Conservation (phyloP, 1,140 invertebrate species). For the Drosophila orena region DNA sequence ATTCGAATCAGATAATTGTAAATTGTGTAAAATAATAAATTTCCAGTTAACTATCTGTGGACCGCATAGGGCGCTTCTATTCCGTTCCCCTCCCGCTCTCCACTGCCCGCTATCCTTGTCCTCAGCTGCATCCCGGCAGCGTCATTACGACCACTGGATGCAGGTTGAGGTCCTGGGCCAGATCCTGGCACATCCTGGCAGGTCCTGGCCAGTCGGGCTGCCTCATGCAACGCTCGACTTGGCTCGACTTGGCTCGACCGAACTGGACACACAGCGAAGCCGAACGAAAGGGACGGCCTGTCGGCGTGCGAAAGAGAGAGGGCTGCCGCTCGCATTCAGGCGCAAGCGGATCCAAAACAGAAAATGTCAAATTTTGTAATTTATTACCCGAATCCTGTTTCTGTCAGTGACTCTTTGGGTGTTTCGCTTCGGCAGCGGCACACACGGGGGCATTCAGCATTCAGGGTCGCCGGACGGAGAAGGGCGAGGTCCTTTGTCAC, state of each 20-base stretch:
- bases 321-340: conserved; percentile 53
- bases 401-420: conserved; percentile 82
- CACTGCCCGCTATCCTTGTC: conserved; percentile 12
- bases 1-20: conserved; percentile 84
- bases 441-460: conserved; percentile 32
- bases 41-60: conserved; percentile 79
- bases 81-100: conserved; percentile 6
- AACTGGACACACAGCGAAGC: conserved; percentile 50
- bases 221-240: conserved; percentile 51
- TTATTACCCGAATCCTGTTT: conserved; percentile 85
- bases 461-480: conserved; percentile 3
- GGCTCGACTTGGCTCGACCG: conserved; percentile 35
- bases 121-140: conserved; percentile 24
- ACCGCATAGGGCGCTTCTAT: conserved; percentile 77
- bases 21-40: conserved; percentile 84
- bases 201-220: conserved; percentile 36
- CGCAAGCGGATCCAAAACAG: conserved; percentile 84
- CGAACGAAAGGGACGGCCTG: conserved; percentile 31
- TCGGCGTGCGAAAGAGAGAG: conserved; percentile 16
- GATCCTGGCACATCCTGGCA: no score
- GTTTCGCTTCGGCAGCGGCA: conserved; percentile 57
- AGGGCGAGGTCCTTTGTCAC: conserved; percentile 71
- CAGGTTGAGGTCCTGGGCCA: conserved; percentile 55
- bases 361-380: conserved; percentile 85
- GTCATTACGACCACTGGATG: conserved; percentile 25